Evolutionary conservation across 1,140 invertebrate species (phyloP), one percentile per base, ranked within the genome.

Genomic region (Battus philenor): DNA sequence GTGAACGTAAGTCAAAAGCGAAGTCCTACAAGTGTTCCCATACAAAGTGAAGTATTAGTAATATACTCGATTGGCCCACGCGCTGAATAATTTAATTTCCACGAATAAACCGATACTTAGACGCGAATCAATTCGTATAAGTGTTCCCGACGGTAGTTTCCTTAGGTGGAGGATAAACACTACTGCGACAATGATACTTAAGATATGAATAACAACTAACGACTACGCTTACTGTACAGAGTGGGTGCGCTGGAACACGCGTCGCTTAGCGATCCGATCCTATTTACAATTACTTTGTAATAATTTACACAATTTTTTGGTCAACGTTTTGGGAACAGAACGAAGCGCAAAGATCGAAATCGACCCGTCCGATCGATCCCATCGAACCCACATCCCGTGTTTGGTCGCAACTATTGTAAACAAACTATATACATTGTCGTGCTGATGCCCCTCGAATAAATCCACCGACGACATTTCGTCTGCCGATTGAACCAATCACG

Each of bases 231-330:
- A 33, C 7, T 41, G 13, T 41, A 41, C 38, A 41, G 8, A 5
- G 29, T 4, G 8, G 15, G 13, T 15, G 5, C 11, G n/a, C 41
- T 46, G 27, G 55, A 53, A 46, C 22, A 20, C 47, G 50, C 51
- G 63, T 63, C 62, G 70, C 72, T 68, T 59, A 39, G 72, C 75
- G 69, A 76, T 63, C 46, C 36, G 43, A 51, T 39, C 9, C 13
- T 64, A 60, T 66, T 39, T 67, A 64, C 60, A 69, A 32, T 44
- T 50, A 43, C 46, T 59, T 52, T 47, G 24, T 51, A 73, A 77
- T 70, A 77, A 50, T 64, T 70, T 69, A 57, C 52, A 68, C 49
- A 46, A 24, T 29, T 70, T 70, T 77, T 78, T 76, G 74, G 77
- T 78, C 77, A 70, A 63, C 50, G 52, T 66, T 74, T 76, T 73